A percentile compares a stretch with the other conserved stretches of the same genome.
Evolutionary conservation across 2,113 vertebrate species (phyloP).

Genomic region (Uria aalge): DNA sequence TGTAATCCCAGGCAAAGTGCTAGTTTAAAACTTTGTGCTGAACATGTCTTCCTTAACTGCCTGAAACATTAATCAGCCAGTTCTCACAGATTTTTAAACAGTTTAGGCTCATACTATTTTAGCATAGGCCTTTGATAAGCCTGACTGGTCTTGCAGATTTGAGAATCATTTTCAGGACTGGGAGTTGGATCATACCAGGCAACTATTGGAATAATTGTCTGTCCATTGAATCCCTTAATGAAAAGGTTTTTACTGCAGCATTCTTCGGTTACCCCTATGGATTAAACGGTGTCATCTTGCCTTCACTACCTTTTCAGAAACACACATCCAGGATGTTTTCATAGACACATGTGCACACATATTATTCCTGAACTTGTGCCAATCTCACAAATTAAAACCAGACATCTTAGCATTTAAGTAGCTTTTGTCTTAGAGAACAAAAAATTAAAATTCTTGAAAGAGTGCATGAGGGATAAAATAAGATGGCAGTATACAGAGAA

Average conservation of each 20-base stretch:
- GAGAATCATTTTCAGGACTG: neutral
- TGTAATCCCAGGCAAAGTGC: neutral
- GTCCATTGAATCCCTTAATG: neutral
- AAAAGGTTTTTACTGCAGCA: neutral
- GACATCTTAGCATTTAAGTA: neutral
- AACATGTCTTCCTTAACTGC: neutral
- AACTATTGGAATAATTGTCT: neutral
- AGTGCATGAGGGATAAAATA: neutral
- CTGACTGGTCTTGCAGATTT: neutral
- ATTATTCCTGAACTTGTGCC: neutral
- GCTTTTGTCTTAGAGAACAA: neutral
- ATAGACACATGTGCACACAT: fast-evolving
- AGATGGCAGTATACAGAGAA: neutral
- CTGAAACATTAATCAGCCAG: neutral
- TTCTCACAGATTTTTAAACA: neutral
- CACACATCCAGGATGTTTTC: neutral
- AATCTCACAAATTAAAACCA: neutral
- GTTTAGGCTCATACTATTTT: neutral
- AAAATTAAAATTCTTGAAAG: neutral
- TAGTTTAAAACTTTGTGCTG: neutral
- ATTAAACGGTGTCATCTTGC: neutral
- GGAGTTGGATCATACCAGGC: neutral
- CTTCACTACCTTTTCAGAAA: neutral
- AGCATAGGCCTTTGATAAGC: neutral
- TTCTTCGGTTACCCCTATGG: neutral